Evolutionary conservation across 1,140 invertebrate species (phyloP).

Genomic region (Orius laevigatus): DNA sequence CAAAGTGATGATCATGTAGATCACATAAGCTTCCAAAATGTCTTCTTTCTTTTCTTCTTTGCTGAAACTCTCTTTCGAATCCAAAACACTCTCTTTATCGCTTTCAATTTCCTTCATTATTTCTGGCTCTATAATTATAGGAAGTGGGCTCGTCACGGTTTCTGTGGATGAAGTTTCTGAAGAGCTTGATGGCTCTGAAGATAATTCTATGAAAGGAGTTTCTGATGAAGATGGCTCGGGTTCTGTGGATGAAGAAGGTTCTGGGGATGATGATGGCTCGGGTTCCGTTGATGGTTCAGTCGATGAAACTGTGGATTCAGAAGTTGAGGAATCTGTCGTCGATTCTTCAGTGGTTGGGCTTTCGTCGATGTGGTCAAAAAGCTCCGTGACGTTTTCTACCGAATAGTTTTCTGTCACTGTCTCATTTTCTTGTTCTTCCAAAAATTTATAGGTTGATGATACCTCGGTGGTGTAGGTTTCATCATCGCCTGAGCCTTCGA

Average conservation of each 20-base stretch:
- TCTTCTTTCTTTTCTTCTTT: slow-evolving; percentile 6
- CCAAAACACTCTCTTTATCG: neutral
- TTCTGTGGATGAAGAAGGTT: no score
- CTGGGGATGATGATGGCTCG: no score
- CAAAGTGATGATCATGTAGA: slow-evolving; percentile 11
- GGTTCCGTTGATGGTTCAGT: neutral
- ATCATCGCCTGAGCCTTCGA: slow-evolving; percentile 1
- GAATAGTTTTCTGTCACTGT: neutral
- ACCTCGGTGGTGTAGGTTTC: neutral
- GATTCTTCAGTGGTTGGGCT: neutral
- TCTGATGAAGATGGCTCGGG: no score
- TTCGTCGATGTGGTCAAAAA: neutral
- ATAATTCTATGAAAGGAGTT: no score
- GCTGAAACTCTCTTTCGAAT: slow-evolving; percentile 2
- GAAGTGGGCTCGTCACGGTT: neutral
- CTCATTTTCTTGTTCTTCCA: slow-evolving; percentile 5
- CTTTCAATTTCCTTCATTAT: neutral
- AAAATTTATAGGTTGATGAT: neutral
- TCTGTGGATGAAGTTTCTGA: neutral
- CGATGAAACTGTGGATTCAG: neutral
- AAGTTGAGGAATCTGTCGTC: no score
- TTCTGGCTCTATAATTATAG: neutral
- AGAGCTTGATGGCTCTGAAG: neutral
- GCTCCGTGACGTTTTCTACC: no score
- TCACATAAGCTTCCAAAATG: slow-evolving; percentile 7